Conservation (phyloP, 2,113 vertebrate genomes). For the Capreolus pygargus region DNA sequence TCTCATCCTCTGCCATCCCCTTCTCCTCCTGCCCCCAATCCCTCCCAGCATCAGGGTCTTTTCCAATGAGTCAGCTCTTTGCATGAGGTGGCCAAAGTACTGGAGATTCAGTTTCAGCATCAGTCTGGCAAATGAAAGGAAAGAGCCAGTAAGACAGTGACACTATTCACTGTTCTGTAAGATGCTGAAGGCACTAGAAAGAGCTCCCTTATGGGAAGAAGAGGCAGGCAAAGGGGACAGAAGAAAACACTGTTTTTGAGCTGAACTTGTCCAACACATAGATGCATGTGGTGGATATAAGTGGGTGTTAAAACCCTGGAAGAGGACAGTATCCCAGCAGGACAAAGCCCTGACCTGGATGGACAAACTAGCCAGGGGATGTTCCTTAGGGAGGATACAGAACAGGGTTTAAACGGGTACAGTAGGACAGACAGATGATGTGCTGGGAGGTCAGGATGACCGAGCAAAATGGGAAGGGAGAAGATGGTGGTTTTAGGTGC, state of each 20-base stretch:
- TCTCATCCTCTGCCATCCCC: too few relatives aligned
- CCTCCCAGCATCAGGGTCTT: too few relatives aligned
- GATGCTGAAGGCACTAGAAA: background rate
- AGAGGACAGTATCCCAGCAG: background rate
- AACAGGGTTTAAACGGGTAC: background rate
- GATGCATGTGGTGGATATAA: background rate
- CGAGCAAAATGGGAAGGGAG: background rate
- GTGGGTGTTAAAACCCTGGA: background rate
- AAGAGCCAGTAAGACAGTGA: background rate
- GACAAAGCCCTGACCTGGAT: background rate
- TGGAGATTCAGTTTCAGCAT: too few relatives aligned
- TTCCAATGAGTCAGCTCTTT: too few relatives aligned
- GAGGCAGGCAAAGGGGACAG: background rate
- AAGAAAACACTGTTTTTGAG: background rate
- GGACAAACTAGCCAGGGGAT: background rate
- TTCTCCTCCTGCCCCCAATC: too few relatives aligned
- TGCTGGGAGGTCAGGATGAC: background rate
- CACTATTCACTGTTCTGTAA: background rate
- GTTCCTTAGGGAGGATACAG: background rate
- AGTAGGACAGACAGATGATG: background rate
- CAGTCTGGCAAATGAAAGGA: background rate
- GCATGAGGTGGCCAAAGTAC: too few relatives aligned
- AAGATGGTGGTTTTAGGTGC: fast-evolving
- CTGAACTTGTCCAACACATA: background rate
- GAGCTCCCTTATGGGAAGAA: background rate